Evolutionary conservation across 2,797 vertebrate species (phyloP).

Genomic region (Bufotes viridis): DNA sequence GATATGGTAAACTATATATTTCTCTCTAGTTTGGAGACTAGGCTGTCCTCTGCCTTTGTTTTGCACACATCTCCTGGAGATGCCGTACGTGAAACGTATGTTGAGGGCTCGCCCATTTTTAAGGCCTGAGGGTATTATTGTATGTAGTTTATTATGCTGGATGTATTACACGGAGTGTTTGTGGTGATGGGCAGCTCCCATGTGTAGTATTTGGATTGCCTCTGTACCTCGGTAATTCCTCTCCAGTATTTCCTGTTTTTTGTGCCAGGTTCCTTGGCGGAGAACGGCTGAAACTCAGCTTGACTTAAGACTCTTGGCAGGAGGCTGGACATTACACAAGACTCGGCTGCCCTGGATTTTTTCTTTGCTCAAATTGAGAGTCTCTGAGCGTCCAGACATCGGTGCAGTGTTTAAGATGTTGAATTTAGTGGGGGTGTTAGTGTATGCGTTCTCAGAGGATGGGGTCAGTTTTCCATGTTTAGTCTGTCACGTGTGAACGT

Average conservation of each 20-base stretch:
- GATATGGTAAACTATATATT: no score
- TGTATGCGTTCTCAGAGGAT: neutral
- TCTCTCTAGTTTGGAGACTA: no score
- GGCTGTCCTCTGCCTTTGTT: no score
- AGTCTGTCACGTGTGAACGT: no score
- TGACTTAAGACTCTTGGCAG: neutral
- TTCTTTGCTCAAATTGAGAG: neutral
- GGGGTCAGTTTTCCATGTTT: neutral
- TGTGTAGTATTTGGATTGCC: neutral
- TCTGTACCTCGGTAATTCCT: neutral
- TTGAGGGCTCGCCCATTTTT: no score
- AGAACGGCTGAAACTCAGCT: neutral
- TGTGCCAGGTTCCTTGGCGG: neutral
- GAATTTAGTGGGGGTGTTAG: neutral
- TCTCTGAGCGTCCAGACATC: neutral
- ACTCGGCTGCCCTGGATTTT: neutral
- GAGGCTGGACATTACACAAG: neutral
- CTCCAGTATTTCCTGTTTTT: neutral
- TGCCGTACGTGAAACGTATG: no score
- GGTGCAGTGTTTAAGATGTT: neutral
- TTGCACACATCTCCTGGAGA: no score
- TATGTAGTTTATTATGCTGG: neutral
- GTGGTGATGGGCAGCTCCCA: neutral
- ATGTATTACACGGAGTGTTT: neutral
- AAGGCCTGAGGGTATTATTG: no score